phyloP scores from a whole-genome alignment of 2,888 invertebrate genomes.

The Nysson spinosus region DNA sequence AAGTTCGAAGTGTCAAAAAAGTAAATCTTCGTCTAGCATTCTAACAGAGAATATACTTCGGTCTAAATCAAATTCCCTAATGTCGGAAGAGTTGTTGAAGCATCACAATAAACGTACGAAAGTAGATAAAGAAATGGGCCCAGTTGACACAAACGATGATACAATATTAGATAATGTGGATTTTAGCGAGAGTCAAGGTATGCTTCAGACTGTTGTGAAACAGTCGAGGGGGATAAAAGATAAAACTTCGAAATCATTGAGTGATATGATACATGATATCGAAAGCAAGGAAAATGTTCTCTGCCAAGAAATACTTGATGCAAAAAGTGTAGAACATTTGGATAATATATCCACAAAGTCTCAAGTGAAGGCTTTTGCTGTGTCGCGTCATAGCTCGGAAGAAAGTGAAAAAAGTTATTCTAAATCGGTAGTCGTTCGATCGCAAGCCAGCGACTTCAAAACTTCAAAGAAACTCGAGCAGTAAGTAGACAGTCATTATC shows the following conservation, averaged over 20 bases:
- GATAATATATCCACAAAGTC: slow-evolving; percentile 71
- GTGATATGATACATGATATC: slow-evolving; percentile 66
- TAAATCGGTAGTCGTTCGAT: slow-evolving; percentile 72
- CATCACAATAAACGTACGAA: slow-evolving; percentile 68
- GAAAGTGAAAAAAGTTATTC: slow-evolving; percentile 73
- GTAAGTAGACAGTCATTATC: slow-evolving; percentile 61
- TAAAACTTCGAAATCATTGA: slow-evolving; percentile 65
- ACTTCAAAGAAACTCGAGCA: slow-evolving; percentile 73
- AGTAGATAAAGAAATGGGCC: slow-evolving; percentile 57
- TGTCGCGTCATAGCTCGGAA: slow-evolving; percentile 72
- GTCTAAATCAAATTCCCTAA: slow-evolving; percentile 58
- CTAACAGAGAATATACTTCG: slow-evolving; percentile 61
- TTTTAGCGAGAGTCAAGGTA: slow-evolving; percentile 69
- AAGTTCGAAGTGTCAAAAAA: slow-evolving; percentile 66
- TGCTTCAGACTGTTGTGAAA: slow-evolving; percentile 67
- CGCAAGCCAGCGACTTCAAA: slow-evolving; percentile 68
- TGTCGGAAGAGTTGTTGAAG: slow-evolving; percentile 61
- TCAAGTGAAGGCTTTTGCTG: slow-evolving; percentile 71
- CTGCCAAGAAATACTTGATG: slow-evolving; percentile 42
- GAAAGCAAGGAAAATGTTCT: slow-evolving; percentile 61
- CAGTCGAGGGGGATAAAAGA: slow-evolving; percentile 70
- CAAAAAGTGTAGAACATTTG: slow-evolving; percentile 45
- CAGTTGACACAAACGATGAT: slow-evolving; percentile 39
- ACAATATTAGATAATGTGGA: slow-evolving; percentile 62
- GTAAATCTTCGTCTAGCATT: slow-evolving; percentile 58